Base-by-base conservation (phyloP, 2,888 invertebrate genomes). In the Dastarcus helophoroides region DNA sequence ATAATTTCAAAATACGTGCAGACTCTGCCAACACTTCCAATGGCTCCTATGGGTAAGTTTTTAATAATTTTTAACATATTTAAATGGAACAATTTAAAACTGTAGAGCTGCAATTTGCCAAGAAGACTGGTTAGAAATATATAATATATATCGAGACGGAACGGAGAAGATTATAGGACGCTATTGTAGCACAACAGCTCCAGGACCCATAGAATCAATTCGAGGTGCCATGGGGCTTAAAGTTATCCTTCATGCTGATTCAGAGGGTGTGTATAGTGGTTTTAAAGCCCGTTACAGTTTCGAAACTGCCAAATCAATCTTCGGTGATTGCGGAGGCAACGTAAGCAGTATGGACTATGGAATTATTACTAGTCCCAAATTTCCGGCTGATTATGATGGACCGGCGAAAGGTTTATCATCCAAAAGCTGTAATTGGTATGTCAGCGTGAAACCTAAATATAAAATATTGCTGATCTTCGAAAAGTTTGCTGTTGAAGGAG, bases 341-440 rank as follows among this genome's bases (percentile, higher is more conserved):
- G 81, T 89, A 54, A 88, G 82, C 46, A 82, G 79, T 46, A 70
- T 78, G 50, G 81, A 83, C 59, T 83, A 76, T 50, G 88, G 78
- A 58, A 80, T 72, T 54, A 83, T 91, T 49, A 76, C 80, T 39
- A 90, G 91, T 43, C 94, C 94, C 23, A 83, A 86, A 50, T 93
- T 77, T 68, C 94, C 94, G 30, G 73, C 76, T 37, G 82, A 89
- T 49, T 97, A 97, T 65, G 82, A 82, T 53, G 78, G 84, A 26
- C 86, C 86, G 2, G 67, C 75, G 24, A 74, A 76, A 43, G 81
- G 80, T 31, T 69, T 79, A 44, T 81, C 88, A 28, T 85, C 85
- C 43, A 79, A 82, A 60, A 86, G 85, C 40, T 98, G 97, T 67
- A 91, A 95, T 64, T 98, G 97, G 97, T 85, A 83, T 58, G 84